These are phyloP conservation scores for Rhodinocichla rosea DNA, from an alignment of 2,113 vertebrate genomes.

Conservation along the genomic window DNA sequence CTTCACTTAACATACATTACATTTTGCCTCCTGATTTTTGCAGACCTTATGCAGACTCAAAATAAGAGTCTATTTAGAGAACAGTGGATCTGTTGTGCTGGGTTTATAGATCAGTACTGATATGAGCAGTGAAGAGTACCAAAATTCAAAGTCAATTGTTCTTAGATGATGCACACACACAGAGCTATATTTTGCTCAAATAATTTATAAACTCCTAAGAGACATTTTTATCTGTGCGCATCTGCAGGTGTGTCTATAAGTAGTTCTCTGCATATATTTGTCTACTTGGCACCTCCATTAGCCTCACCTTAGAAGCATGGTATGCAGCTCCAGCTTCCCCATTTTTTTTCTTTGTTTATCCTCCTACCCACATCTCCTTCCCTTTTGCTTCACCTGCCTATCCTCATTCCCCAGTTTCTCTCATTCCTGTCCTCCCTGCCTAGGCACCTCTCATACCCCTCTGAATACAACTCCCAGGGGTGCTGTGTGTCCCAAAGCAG, in stretches of 20 bases:
- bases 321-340: background rate
- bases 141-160: background rate
- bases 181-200: background rate
- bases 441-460: background rate
- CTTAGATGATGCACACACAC: background rate
- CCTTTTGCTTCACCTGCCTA: background rate
- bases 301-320: background rate
- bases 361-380: background rate
- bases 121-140: background rate
- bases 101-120: background rate
- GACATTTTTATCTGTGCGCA: background rate
- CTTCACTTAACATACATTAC: background rate
- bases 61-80: background rate
- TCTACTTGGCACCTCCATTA: background rate
- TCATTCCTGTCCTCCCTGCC: background rate
- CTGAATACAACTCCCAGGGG: background rate
- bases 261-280: background rate
- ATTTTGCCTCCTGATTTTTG: background rate
- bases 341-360: background rate
- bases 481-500: background rate
- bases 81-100: background rate
- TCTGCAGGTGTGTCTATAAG: background rate
- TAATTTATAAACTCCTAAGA: background rate
- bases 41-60: background rate
- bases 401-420: background rate